Conservation (phyloP, 2,797 vertebrate species). For the Esox lucius region DNA sequence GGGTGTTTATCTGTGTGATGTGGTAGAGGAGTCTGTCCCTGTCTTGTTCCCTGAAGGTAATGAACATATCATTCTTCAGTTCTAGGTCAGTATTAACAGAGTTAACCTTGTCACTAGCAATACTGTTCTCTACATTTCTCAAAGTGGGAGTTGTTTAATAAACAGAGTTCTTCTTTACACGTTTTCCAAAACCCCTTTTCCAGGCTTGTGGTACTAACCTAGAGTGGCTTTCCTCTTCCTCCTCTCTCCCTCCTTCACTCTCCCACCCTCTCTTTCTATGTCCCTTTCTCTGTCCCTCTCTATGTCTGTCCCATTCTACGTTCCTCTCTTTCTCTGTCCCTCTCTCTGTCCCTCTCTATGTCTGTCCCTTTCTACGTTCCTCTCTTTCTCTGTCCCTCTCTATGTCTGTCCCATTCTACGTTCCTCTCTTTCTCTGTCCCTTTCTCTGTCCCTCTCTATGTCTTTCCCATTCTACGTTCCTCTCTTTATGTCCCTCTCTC, state of each 20-base stretch:
- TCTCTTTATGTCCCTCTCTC: constrained; percentile 15
- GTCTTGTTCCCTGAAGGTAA: constrained; percentile 38
- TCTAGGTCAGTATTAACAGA: constrained; percentile 48
- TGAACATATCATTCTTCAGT: constrained; percentile 2
- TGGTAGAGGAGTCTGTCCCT: neutral
- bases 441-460: too few species aligned
- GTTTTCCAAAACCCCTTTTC: neutral
- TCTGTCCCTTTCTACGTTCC: constrained; percentile 7
- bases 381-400: too few species aligned
- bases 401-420: neutral
- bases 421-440: constrained; percentile 7
- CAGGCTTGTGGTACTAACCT: neutral
- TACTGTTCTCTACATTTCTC: neutral
- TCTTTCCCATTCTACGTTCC: neutral
- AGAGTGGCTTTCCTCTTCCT: constrained; percentile 67
- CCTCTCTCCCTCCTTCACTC: constrained; percentile 35
- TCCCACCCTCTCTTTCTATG: constrained; percentile 10
- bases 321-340: too few species aligned
- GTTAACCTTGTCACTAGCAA: neutral
- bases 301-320: constrained; percentile 1
- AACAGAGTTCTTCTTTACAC: too few species aligned
- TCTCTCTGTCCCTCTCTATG: neutral
- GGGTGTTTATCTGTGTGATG: too few species aligned
- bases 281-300: constrained; percentile 10
- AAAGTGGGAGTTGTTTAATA: neutral